Base-by-base conservation (phyloP, 2,888 invertebrate genomes). In the Noctua fimbriata region DNA sequence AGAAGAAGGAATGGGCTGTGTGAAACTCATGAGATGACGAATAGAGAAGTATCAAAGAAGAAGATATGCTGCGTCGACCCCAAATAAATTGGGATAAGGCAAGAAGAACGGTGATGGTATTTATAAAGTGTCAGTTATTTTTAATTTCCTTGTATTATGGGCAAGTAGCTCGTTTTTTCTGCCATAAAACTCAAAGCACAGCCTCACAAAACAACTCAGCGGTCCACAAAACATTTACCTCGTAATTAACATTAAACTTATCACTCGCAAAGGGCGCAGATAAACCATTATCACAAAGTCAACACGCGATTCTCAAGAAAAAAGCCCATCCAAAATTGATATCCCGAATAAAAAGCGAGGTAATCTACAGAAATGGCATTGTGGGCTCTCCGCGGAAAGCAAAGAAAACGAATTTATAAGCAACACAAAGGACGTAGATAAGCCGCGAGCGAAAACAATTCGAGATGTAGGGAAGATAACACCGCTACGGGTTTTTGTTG, bases 391-490 rank as follows among this genome's bases (percentile, higher is more conserved):
- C 78, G 86, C 86, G 87, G 86, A 85, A 90, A 91, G 89, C 86
- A 88, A 89, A 89, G 90, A 91, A 92, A 93, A 91, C 89, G 92
- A 91, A 92, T 91, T 92, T 89, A 92, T 90, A 89, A 90, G 88
- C 89, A 89, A 89, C 90, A 90, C 92, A 91, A 92, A 90, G 90
- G 89, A 88, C 85, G 81, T 63, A 91, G 93, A 93, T 93, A 93
- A 93, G 93, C 92, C 84, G 85, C 79, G 82, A 89, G 89, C 88
- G 90, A 91, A 93, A 92, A 93, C 92, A 92, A 91, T 92, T 91
- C 90, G 89, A 89, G 92, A 92, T 92, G 89, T 89, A 82, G 86
- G 70, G 69, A 78, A 90, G 92, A 92, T 92, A 91, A 89, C 88
- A 77, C 81, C 67, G 85, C 83, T 71, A 85, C 87, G 87, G 87